phyloP scores from a whole-genome alignment of 1,140 invertebrate species.

The Vanessa atalanta region DNA sequence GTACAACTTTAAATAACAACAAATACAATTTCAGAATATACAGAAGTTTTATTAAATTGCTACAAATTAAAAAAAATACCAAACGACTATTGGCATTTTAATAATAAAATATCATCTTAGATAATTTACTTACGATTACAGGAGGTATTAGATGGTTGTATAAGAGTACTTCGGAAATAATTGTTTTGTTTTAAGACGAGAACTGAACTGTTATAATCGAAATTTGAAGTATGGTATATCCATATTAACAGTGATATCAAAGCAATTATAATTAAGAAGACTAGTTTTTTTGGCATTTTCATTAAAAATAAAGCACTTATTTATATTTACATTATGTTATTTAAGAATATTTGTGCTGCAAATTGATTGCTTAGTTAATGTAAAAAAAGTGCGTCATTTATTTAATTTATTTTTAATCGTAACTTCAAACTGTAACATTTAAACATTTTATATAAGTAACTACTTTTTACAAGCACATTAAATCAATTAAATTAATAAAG shows the following conservation, averaged over 20 bases:
- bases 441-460: no score
- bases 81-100: not conserved
- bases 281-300: constrained; percentile 50
- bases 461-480: no score
- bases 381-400: no score
- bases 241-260: constrained; percentile 49
- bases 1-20: no score
- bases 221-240: constrained; percentile 56
- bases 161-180: constrained; percentile 40
- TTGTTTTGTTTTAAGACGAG: constrained; percentile 44
- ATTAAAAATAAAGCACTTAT: not conserved
- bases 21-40: no score
- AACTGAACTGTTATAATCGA: constrained; percentile 46
- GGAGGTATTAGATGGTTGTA: constrained; percentile 40
- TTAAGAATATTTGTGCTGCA: no score
- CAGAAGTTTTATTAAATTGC: no score
- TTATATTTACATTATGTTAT: not conserved
- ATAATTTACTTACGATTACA: constrained; percentile 48
- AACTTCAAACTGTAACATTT: no score
- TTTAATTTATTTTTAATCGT: no score
- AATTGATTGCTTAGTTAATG: no score
- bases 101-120: not conserved
- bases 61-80: no score
- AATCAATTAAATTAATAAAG: no score
- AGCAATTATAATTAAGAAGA: constrained; percentile 33